phyloP scores from a whole-genome alignment of 1,140 invertebrate genomes.

The Caenorhabditis elegans region WBcel235 BX284606.5:4981001-4981500 shows the following conservation, averaged over 20 bases:
- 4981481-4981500: constrained; percentile 11
- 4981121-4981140: neutral
- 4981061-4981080: neutral
- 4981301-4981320: neutral
- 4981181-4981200: too few relatives aligned
- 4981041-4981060: neutral
- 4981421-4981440: neutral
- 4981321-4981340: neutral
- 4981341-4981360: constrained; percentile 18
- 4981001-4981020: neutral
- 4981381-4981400: constrained; percentile 22
- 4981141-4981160: neutral
- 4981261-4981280: neutral
- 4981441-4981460: neutral
- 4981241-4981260: constrained; percentile 28
- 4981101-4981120: constrained; percentile 7
- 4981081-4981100: neutral
- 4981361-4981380: neutral
- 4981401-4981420: constrained; percentile 1
- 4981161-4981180: neutral
- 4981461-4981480: neutral
- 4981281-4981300: neutral
- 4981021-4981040: neutral
- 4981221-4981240: neutral
- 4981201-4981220: neutral